A percentile compares a stretch with the other conserved stretches of the same genome.
Evolutionary conservation across 2,797 vertebrate species (phyloP).

Genomic region (Sphenopsis melanotis): DNA sequence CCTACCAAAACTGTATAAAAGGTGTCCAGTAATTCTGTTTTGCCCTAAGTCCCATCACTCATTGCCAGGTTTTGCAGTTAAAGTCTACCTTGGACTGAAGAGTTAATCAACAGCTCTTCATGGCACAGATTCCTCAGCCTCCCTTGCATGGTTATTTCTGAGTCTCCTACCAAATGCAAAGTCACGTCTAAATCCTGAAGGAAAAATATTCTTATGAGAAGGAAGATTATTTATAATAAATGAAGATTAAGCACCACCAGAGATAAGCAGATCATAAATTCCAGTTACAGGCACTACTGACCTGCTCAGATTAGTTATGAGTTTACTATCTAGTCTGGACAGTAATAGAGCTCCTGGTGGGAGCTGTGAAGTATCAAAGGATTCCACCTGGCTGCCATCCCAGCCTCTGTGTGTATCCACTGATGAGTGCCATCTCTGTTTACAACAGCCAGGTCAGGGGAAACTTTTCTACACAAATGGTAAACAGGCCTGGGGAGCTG

Average conservation of each 20-base stretch:
- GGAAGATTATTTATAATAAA: not conserved
- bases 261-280: conserved; percentile 10
- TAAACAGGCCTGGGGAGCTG: not conserved
- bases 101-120: not conserved
- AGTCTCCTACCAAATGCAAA: conserved; percentile 1
- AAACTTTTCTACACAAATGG: not conserved
- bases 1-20: not conserved
- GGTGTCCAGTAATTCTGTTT: not conserved
- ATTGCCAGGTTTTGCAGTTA: not conserved
- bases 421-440: not conserved
- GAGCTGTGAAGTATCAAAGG: not conserved
- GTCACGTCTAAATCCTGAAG: not conserved
- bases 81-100: not conserved
- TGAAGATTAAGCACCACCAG: not conserved
- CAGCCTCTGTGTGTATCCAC: not conserved
- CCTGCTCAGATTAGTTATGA: not conserved
- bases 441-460: not conserved
- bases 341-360: not conserved
- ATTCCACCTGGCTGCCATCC: not conserved
- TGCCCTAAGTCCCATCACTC: not conserved
- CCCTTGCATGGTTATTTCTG: not conserved
- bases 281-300: not conserved
- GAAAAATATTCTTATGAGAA: not conserved
- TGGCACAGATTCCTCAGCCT: not conserved
- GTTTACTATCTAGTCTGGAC: not conserved